Evolutionary conservation across 1,140 invertebrate species (phyloP).

Genomic region (Linepithema humile): DNA sequence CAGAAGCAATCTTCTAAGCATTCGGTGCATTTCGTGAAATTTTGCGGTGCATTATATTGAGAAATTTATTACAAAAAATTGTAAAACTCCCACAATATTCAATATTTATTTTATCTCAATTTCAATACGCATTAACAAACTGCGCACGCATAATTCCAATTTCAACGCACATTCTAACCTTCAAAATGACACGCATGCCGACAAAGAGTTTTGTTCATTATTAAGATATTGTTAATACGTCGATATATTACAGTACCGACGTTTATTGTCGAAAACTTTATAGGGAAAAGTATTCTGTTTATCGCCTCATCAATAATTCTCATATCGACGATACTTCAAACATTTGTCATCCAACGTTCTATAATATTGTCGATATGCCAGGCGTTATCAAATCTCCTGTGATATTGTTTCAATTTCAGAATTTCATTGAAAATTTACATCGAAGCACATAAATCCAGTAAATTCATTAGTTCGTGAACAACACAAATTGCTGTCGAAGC

Average conservation of each 20-base stretch:
- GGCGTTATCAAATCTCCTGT: conserved; percentile 2
- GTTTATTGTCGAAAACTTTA: background rate
- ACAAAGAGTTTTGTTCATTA: background rate
- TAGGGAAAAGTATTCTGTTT: background rate
- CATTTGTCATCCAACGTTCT: conserved; percentile 15
- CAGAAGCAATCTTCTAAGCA: no score
- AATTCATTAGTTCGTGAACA: conserved; percentile 7
- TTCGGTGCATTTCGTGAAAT: no score
- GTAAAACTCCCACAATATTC: no score
- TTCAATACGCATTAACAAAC: no score
- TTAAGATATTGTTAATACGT: background rate
- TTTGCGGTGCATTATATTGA: no score
- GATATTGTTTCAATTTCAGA: conserved; percentile 10
- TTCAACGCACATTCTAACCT: no score
- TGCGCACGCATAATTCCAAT: no score
- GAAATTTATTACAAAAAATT: no score
- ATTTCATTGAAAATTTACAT: conserved; percentile 9
- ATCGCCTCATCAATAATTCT: conserved; percentile 16
- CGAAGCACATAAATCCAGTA: background rate
- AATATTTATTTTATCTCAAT: no score
- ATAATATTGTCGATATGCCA: conserved; percentile 27
- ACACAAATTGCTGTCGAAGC: conserved; percentile 18
- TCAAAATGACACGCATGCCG: no score
- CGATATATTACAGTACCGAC: background rate
- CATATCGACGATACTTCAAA: background rate